Conservation (phyloP, 1,140 invertebrate genomes). For the Acromyrmex heyeri region DNA sequence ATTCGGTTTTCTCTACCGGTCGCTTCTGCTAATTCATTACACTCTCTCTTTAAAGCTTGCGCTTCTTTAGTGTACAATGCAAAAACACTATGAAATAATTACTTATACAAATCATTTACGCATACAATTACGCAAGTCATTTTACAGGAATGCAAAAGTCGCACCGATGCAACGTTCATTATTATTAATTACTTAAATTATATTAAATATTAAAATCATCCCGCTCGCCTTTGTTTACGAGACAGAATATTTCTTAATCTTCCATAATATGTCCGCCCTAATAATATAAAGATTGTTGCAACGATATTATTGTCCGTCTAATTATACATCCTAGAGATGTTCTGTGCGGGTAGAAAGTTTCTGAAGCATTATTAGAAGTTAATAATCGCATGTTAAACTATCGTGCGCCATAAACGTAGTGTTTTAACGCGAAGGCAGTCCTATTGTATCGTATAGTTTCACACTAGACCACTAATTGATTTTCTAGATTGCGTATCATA, state of each 20-base stretch:
- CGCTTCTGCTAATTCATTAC: slow-evolving; percentile 68
- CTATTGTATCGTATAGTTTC: not conserved
- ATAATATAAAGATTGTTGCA: not conserved
- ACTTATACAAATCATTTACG: not conserved
- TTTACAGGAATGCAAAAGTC: not conserved
- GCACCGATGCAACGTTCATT: too few species aligned
- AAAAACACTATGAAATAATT: slow-evolving; percentile 47
- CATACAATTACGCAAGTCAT: not conserved
- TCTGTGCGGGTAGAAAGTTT: slow-evolving; percentile 58
- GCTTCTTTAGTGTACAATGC: slow-evolving; percentile 6
- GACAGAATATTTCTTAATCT: not conserved
- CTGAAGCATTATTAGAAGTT: slow-evolving; percentile 49
- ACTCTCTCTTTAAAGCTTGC: slow-evolving; percentile 67
- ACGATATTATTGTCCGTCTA: slow-evolving; percentile 1
- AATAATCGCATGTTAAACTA: slow-evolving; percentile 61
- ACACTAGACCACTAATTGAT: not conserved
- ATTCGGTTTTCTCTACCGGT: slow-evolving; percentile 72
- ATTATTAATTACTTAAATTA: not conserved
- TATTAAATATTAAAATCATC: not conserved
- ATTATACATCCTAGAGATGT: slow-evolving; percentile 10
- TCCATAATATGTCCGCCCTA: not conserved
- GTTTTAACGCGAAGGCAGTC: slow-evolving; percentile 32
- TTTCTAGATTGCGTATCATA: not conserved
- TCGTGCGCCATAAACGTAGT: not conserved
- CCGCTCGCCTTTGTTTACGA: not conserved